Base-by-base conservation (phyloP, 1,140 invertebrate genomes). In the Drosophila murphyi region DNA sequence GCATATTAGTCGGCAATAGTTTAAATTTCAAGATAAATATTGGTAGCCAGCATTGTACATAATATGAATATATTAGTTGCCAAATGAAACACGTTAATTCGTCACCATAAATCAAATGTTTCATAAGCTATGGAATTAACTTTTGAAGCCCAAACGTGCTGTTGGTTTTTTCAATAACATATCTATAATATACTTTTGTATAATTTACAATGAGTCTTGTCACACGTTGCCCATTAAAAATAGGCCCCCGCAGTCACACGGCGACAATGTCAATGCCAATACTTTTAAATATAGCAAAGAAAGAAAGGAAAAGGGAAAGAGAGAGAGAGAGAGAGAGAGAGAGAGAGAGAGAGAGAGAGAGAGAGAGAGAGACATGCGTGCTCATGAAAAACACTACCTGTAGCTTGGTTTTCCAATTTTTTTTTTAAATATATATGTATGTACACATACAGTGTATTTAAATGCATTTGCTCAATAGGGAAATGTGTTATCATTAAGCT, bases 221-320 rank as follows among this genome's bases (percentile, higher is more conserved):
- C 39, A 55, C 39, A 68, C 69, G 35, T 37, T 64, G 41, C 52
- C 47, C 37, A 71, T 75, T 81, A 85, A 86, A 86, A 78, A 75
- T 81, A 81, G 62, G 54, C 73, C 4, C 37, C 45, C 20, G 29
- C 32, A 2, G 28, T 3, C n/a, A 8, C 51, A 34, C 32, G 48
- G 28, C 65, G 45, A n/a, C 82, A 86, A 75, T 81, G 82, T 86
- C 82, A 85, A 85, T 85, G 82, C 71, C 82, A 78, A 72, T 64
- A 76, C 67, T 65, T 20, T 20, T 20, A 20, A 2, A 64, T 62
- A 64, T 39, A 8, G 45, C 45, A 51, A 61, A 54, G 37, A 62
- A 29, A 35, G 56, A 67, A 59, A 51, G 43, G 48, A 48, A 61
- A 68, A 51, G 50, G 39, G 54, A 51, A 55, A 52, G 37, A 78